Evolutionary conservation across 2,797 vertebrate genomes (phyloP).

Genomic region (Hydrolagus colliei): DNA sequence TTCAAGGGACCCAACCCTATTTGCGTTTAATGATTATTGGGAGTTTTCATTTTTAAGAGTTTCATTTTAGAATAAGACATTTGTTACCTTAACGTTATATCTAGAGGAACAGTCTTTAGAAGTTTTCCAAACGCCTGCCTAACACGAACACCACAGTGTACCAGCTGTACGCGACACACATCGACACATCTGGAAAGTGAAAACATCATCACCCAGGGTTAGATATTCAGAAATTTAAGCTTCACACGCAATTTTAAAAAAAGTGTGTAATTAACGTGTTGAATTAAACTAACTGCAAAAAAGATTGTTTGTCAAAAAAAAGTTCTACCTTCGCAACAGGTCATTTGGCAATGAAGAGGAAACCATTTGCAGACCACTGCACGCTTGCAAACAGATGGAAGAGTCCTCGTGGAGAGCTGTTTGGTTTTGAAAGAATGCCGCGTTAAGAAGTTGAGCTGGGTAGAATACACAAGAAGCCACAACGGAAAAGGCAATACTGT

Average conservation of each 20-base stretch:
- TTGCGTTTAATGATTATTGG: not conserved
- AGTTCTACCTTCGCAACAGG: slow-evolving; percentile 76
- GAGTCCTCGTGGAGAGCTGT: slow-evolving; percentile 83
- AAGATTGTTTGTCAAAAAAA: no score
- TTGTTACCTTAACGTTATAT: slow-evolving; percentile 78
- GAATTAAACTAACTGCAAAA: no score
- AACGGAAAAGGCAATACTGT: not conserved
- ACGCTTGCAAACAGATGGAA: slow-evolving; percentile 81
- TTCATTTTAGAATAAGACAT: not conserved
- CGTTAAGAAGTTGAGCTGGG: not conserved
- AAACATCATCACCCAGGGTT: not conserved
- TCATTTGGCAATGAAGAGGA: slow-evolving; percentile 81
- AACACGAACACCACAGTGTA: slow-evolving; percentile 79
- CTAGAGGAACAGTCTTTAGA: slow-evolving; percentile 79
- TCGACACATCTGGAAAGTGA: slow-evolving; percentile 75
- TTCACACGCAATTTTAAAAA: no score
- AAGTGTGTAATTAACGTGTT: no score
- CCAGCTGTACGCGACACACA: slow-evolving; percentile 84
- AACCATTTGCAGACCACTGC: slow-evolving; percentile 80
- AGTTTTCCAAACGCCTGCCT: slow-evolving; percentile 88
- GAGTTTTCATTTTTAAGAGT: not conserved
- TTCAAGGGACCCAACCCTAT: not conserved
- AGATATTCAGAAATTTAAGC: no score
- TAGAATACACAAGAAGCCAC: not conserved
- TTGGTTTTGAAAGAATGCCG: not conserved